Evolutionary conservation across 92 coral and sea anemone genomes (phyloP).

Genomic region (Porites evermanni): DNA sequence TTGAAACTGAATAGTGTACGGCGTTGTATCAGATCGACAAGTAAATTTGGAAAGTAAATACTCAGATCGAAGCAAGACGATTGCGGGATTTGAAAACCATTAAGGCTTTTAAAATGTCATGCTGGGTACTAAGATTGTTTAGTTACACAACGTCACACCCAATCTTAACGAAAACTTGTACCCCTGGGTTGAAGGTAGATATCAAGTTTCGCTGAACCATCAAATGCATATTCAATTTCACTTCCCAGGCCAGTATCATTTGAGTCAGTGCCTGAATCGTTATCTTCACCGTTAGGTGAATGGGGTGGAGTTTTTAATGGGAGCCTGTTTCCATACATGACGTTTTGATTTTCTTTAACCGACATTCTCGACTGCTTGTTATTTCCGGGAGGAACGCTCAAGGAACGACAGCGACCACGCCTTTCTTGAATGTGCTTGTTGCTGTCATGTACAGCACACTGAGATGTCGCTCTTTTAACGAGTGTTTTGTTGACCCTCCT

Average conservation of each 20-base stretch:
- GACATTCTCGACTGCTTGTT: background rate
- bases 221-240: conserved; percentile 60
- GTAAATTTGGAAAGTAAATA: too few relatives aligned
- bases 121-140: background rate
- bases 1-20: too few relatives aligned
- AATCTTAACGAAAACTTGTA: background rate
- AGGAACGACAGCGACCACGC: background rate
- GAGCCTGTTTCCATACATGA: background rate
- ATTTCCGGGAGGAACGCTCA: background rate
- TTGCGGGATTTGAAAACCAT: too few relatives aligned
- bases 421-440: background rate
- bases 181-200: conserved; percentile 60
- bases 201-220: conserved; percentile 67
- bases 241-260: conserved; percentile 67
- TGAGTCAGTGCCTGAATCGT: conserved; percentile 41
- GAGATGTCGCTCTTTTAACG: background rate
- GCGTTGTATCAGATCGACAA: too few relatives aligned
- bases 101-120: too few relatives aligned
- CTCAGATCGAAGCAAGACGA: too few relatives aligned
- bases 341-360: background rate
- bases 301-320: conserved; percentile 35
- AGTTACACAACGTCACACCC: background rate
- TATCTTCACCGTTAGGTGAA: conserved; percentile 5
- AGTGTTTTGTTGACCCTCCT: background rate
- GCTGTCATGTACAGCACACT: background rate